Evolutionary conservation across 2,888 invertebrate species (phyloP).

Genomic region (Cephus sareptanus): DNA sequence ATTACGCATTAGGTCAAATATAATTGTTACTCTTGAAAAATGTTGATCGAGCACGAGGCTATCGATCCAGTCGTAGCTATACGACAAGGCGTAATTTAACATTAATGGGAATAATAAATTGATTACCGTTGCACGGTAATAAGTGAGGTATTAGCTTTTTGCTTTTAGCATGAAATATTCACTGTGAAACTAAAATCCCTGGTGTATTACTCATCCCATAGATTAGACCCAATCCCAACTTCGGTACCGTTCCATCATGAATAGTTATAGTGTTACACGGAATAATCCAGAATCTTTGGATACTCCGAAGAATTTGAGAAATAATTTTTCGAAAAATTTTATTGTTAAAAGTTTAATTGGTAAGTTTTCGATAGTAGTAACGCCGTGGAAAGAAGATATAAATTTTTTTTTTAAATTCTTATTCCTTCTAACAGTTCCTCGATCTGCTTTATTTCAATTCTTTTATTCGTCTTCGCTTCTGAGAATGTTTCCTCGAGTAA

Average conservation of each 20-base stretch:
- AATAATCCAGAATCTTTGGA: not conserved
- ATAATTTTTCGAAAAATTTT: too few relatives aligned
- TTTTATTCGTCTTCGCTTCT: not conserved
- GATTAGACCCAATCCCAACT: not conserved
- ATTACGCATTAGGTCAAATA: too few relatives aligned
- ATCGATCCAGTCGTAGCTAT: not conserved
- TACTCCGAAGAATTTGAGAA: not conserved
- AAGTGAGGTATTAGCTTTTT: slow-evolving; percentile 3
- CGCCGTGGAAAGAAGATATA: not conserved
- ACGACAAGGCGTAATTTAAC: slow-evolving; percentile 1
- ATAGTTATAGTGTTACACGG: not conserved
- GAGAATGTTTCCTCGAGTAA: slow-evolving; percentile 16
- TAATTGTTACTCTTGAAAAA: not conserved
- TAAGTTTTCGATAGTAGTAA: too few relatives aligned
- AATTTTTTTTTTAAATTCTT: not conserved
- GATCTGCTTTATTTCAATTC: not conserved
- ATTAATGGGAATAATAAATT: not conserved
- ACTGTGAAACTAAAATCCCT: not conserved
- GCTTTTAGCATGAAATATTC: slow-evolving; percentile 4
- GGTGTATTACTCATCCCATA: not conserved
- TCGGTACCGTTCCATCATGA: not conserved
- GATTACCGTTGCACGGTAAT: slow-evolving; percentile 1
- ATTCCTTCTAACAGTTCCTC: not conserved
- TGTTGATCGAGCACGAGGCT: not conserved
- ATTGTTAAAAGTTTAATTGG: too few relatives aligned